Evolutionary conservation across 2,888 invertebrate genomes (phyloP).

Genomic region (Silvanus unidentatus): DNA sequence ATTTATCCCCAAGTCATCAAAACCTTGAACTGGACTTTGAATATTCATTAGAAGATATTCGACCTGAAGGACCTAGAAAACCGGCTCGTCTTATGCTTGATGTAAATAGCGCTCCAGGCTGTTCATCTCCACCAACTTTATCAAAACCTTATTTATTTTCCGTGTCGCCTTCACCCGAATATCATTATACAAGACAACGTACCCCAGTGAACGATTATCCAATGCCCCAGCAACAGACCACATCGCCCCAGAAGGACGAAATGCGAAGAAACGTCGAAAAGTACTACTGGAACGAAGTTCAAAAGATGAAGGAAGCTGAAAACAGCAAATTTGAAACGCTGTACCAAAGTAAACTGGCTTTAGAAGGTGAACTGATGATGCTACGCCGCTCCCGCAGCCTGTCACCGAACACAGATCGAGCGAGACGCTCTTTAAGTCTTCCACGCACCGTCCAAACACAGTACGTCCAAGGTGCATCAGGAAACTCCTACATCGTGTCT

Average conservation of each 20-base stretch:
- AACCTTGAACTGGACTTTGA: conserved; percentile 33
- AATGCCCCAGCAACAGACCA: conserved; percentile 21
- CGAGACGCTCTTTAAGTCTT: conserved; percentile 45
- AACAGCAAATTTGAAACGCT: conserved; percentile 48
- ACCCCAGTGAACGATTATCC: conserved; percentile 22
- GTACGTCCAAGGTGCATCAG: conserved; percentile 3
- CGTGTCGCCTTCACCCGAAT: too few species aligned
- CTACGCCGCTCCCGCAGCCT: conserved; percentile 47
- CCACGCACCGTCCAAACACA: conserved; percentile 24
- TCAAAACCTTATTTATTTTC: too few species aligned
- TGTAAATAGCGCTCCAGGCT: too few species aligned
- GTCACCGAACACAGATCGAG: conserved; percentile 43
- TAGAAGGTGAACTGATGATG: conserved; percentile 37
- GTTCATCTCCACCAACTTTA: too few species aligned
- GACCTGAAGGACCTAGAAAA: too few species aligned
- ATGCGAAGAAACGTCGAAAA: conserved; percentile 58
- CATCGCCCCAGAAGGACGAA: conserved; percentile 50
- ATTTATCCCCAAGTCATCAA: conserved; percentile 31
- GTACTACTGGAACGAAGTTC: conserved; percentile 64
- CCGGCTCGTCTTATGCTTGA: too few species aligned
- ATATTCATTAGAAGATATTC: conserved; percentile 28
- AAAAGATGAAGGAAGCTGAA: conserved; percentile 58
- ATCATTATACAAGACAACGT: conserved; percentile 16
- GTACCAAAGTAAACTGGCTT: conserved; percentile 28
- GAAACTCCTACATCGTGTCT: conserved; percentile 15